Evolutionary conservation across 2,113 vertebrate species (phyloP).

Genomic region (Alectura lathami): DNA sequence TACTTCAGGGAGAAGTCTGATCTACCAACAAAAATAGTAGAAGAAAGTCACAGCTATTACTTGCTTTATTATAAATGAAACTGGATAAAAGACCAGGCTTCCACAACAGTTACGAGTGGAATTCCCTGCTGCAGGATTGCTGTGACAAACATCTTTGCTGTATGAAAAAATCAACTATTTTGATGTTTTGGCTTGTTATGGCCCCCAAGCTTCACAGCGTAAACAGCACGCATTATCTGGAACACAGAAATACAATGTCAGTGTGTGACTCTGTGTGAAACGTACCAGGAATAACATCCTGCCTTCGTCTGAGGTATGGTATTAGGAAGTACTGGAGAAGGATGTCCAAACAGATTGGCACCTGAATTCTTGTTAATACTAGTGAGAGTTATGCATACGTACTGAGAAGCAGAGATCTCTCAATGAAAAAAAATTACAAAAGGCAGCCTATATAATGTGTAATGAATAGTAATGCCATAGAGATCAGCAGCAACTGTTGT

Average conservation of each 20-base stretch:
- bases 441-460: background rate
- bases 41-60: background rate
- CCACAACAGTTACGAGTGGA: background rate
- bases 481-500: background rate
- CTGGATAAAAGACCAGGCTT: background rate
- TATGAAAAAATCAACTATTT: background rate
- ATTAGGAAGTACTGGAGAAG: background rate
- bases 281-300: background rate
- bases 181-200: background rate
- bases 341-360: background rate
- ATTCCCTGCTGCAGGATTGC: background rate
- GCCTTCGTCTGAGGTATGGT: background rate
- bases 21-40: background rate
- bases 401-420: background rate
- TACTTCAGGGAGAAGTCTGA: background rate
- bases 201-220: background rate
- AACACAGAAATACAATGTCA: background rate
- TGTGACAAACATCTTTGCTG: background rate
- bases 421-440: background rate
- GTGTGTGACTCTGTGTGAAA: background rate
- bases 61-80: background rate
- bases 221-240: fast-evolving
- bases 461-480: constrained; percentile 1
- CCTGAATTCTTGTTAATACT: background rate
- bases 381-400: background rate